A percentile compares a stretch with the other conserved stretches of the same genome.
phyloP scores from a whole-genome alignment of 2,888 invertebrate genomes.

The Drosophila multiciliata region DNA sequence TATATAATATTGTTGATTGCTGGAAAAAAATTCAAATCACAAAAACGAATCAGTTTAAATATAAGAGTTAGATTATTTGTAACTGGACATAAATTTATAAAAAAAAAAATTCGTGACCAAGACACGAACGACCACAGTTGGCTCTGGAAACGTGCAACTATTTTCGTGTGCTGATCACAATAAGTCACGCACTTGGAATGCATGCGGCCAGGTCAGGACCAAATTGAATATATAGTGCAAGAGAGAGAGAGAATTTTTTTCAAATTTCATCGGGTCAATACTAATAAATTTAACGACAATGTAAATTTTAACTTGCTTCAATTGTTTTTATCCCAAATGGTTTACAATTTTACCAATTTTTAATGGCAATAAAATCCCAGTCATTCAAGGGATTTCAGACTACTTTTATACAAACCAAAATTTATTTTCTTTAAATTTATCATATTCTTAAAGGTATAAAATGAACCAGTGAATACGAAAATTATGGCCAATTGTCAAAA shows the following conservation, averaged over 20 bases:
- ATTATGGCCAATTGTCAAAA: not conserved
- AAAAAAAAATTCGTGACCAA: slow-evolving; percentile 1
- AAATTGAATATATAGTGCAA: slow-evolving; percentile 58
- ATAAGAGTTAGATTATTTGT: not conserved
- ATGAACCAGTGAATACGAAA: not conserved
- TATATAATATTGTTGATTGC: not conserved
- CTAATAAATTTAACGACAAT: not conserved
- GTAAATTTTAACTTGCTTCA: not conserved
- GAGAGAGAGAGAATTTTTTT: slow-evolving; percentile 9
- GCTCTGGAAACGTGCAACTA: slow-evolving; percentile 27
- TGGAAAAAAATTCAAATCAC: not conserved
- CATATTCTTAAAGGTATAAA: not conserved
- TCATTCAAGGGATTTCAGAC: not conserved
- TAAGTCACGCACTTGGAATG: slow-evolving; percentile 57
- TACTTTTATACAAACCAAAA: not conserved
- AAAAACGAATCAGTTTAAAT: not conserved
- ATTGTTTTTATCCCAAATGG: not conserved
- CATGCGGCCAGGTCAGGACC: slow-evolving; percentile 18
- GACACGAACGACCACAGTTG: slow-evolving; percentile 19
- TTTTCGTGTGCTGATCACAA: slow-evolving; percentile 37
- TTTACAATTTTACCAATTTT: not conserved
- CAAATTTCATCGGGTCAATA: not conserved
- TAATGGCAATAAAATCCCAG: not conserved
- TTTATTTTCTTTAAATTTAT: not conserved
- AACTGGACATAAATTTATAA: slow-evolving; percentile 12